A percentile compares a stretch with the other conserved stretches of the same genome.
Conservation (phyloP, 2,113 vertebrate species). For the Merops nubicus region DNA sequence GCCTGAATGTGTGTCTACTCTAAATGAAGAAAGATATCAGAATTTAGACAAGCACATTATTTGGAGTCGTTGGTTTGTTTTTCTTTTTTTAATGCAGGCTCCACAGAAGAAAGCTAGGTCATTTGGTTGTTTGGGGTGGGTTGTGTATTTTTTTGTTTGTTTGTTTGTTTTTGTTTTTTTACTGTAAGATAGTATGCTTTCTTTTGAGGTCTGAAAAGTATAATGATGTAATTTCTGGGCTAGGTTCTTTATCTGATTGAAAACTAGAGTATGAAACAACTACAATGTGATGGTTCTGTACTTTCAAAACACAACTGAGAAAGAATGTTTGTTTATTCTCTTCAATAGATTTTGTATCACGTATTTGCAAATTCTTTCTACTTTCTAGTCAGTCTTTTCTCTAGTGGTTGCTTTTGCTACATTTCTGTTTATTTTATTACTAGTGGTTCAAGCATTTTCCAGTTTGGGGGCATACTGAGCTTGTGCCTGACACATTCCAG, state of each 20-base stretch:
- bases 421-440: background rate
- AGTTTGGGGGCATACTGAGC: background rate
- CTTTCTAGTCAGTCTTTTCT: background rate
- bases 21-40: background rate
- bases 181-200: background rate
- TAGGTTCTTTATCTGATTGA: background rate
- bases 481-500: background rate
- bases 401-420: background rate
- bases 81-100: background rate
- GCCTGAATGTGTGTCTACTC: background rate
- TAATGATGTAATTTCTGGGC: background rate
- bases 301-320: background rate
- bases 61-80: no score
- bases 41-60: background rate
- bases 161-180: background rate
- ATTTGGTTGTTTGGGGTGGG: background rate
- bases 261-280: background rate
- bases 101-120: background rate
- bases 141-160: background rate
- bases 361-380: background rate
- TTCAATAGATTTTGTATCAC: background rate
- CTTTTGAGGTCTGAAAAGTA: background rate
- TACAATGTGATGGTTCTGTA: background rate
- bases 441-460: background rate
- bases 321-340: background rate